These are phyloP conservation scores for Melanerpes formicivorus DNA, from an alignment of 2,113 vertebrate genomes.

Conservation along the genomic window DNA sequence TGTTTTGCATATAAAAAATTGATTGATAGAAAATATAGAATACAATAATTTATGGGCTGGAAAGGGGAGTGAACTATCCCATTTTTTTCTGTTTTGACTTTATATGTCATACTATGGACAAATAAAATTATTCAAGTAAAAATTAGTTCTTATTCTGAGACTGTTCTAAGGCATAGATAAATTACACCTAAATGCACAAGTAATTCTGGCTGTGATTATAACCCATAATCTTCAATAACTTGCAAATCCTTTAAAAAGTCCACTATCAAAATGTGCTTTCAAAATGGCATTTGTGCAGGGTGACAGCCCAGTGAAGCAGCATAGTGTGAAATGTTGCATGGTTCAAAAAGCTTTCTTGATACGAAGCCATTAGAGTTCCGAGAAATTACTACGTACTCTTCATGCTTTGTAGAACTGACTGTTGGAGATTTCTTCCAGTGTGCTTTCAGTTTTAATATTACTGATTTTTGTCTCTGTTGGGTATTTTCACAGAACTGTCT, in stretches of 20 bases:
- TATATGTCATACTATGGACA: neutral
- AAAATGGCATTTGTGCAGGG: neutral
- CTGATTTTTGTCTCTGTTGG: constrained; percentile 25
- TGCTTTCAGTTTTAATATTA: constrained; percentile 37
- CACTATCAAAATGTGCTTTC: neutral
- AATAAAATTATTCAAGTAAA: neutral
- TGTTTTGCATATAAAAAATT: neutral
- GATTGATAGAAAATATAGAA: neutral
- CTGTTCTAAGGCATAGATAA: neutral
- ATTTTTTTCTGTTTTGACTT: neutral
- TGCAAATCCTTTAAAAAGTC: neutral
- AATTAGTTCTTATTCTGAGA: neutral
- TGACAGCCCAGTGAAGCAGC: neutral
- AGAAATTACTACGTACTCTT: neutral
- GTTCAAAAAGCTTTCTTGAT: neutral
- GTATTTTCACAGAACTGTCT: neutral
- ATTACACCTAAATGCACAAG: neutral
- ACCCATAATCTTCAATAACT: neutral
- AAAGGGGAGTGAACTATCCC: accelerated
- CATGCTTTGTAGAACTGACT: neutral
- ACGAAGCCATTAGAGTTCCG: neutral
- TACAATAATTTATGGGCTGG: neutral
- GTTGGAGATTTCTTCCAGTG: neutral
- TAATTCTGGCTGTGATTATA: neutral
- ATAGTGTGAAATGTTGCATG: neutral